These are phyloP conservation scores for Patella pellucida DNA, from an alignment of 2,888 invertebrate species.

Conservation along the genomic window DNA sequence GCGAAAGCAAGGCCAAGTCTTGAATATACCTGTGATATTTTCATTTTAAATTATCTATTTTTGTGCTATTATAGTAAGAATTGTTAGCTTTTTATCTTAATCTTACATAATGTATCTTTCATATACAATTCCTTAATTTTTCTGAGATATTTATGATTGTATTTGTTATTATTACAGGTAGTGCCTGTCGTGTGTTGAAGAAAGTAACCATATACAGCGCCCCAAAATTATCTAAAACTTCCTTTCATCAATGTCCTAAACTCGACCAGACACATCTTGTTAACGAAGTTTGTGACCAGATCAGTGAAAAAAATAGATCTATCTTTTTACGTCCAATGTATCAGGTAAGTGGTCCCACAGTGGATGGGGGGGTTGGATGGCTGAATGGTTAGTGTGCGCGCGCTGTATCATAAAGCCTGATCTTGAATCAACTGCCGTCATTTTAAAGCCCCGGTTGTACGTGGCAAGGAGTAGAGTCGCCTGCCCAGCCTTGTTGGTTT, in stretches of 20 bases:
- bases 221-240: constrained; percentile 37
- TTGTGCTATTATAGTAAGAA: too few relatives aligned
- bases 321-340: constrained; percentile 51
- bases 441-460: too few relatives aligned
- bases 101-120: too few relatives aligned
- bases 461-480: too few relatives aligned
- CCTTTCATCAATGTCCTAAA: constrained; percentile 53
- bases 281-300: constrained; percentile 39
- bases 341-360: constrained; percentile 32
- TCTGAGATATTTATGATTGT: not conserved
- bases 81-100: too few relatives aligned
- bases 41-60: constrained; percentile 10
- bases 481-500: too few relatives aligned
- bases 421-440: too few relatives aligned
- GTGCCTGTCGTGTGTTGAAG: constrained; percentile 50
- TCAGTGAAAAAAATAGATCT: constrained; percentile 38
- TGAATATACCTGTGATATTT: too few relatives aligned
- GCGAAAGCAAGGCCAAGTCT: too few relatives aligned
- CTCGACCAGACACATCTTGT: constrained; percentile 44
- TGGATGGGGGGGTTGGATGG: too few relatives aligned
- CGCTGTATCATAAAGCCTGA: too few relatives aligned
- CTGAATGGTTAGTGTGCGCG: too few relatives aligned
- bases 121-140: not conserved
- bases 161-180: constrained; percentile 29
- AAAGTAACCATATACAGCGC: constrained; percentile 41